Conservation (phyloP, 37 sponge, comb jelly and placozoan genomes). For the Theonella swinhoei region DNA sequence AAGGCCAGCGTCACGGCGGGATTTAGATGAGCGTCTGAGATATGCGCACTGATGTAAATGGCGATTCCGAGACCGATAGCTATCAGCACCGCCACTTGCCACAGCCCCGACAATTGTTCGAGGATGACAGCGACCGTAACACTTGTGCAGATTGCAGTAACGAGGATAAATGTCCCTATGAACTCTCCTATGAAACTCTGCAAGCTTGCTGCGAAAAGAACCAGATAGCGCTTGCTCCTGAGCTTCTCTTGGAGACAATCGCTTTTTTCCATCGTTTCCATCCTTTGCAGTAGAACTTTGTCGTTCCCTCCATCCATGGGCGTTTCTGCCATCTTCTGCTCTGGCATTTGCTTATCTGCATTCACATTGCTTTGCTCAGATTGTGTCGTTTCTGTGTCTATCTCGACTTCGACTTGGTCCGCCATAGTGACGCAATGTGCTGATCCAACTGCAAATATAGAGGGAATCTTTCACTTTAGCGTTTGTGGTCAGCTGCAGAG, state of each 20-base stretch:
- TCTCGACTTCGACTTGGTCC: too few species aligned
- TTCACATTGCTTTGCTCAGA: too few species aligned
- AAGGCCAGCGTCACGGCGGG: conserved; percentile 63
- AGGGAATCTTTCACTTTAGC: too few species aligned
- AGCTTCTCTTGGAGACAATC: background rate
- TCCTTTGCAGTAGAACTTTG: too few species aligned
- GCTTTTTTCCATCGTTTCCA: too few species aligned
- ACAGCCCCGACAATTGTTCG: conserved; percentile 37
- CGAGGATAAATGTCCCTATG: conserved; percentile 44
- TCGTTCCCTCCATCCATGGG: too few species aligned
- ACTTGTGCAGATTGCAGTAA: conserved; percentile 24
- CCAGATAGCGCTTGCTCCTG: background rate
- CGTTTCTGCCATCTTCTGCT: too few species aligned
- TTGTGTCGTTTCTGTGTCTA: too few species aligned
- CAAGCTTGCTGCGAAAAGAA: background rate
- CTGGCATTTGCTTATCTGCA: too few species aligned
- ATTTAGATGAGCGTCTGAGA: conserved; percentile 65
- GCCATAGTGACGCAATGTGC: too few species aligned
- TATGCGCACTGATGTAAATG: conserved; percentile 46
- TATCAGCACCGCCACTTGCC: conserved; percentile 56
- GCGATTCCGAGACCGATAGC: conserved; percentile 51
- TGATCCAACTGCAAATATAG: too few species aligned
- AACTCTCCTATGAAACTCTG: conserved; percentile 29
- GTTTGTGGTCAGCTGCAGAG: too few species aligned
- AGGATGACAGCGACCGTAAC: conserved; percentile 18